Conservation (phyloP, 2,797 vertebrate species). For the Hirundo rustica region DNA sequence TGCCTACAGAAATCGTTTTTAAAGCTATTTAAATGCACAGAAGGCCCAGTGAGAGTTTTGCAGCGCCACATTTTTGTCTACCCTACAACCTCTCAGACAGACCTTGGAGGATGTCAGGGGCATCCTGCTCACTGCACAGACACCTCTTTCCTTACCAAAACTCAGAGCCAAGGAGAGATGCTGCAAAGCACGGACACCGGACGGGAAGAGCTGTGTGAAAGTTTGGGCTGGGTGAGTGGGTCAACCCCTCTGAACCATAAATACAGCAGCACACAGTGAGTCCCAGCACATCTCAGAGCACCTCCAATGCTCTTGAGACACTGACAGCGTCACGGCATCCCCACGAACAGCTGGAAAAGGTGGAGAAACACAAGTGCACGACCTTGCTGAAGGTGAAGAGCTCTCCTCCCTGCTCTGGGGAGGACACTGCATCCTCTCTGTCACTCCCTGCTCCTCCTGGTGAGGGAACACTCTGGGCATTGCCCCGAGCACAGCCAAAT, state of each 20-base stretch:
- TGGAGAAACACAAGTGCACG: not conserved
- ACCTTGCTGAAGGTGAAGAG: not conserved
- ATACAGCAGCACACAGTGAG: not conserved
- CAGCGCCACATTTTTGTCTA: not conserved
- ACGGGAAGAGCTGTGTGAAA: not conserved
- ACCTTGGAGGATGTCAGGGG: not conserved
- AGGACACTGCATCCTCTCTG: not conserved
- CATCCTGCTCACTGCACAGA: not conserved
- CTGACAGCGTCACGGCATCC: rapidly evolving
- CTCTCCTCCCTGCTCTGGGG: not conserved
- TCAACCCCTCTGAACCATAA: not conserved
- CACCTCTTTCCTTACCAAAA: not conserved
- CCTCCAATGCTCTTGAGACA: not conserved
- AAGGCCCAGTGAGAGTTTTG: not conserved
- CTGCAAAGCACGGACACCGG: not conserved
- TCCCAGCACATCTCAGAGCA: not conserved
- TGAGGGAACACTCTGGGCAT: not conserved
- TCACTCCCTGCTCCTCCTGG: not conserved
- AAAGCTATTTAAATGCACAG: not conserved
- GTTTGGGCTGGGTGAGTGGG: not conserved
- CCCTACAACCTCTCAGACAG: not conserved
- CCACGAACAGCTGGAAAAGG: rapidly evolving
- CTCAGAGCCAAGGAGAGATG: not conserved
- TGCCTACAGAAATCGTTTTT: not conserved
- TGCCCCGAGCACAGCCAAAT: not conserved